Conservation (phyloP, 2,797 vertebrate genomes). For the Molossus alvarezi region DNA sequence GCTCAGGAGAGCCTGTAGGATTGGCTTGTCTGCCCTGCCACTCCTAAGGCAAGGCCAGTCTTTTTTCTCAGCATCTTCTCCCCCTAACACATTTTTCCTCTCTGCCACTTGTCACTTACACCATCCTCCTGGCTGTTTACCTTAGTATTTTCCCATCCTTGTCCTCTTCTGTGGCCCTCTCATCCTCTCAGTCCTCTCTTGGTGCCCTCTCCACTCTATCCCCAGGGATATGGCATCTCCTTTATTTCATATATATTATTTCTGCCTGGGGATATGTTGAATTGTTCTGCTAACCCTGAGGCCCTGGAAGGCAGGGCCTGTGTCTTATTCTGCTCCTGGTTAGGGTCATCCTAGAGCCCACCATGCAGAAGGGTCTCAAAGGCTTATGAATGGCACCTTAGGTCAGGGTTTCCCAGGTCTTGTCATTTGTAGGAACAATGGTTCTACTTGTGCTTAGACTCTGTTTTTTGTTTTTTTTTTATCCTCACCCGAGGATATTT, state of each 20-base stretch:
- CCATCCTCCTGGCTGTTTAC: not conserved
- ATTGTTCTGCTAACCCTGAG: not conserved
- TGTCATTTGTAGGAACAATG: not conserved
- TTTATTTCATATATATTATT: not conserved
- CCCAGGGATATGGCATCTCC: not conserved
- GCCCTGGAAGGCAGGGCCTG: not conserved
- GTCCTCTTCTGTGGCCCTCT: not conserved
- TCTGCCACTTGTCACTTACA: not conserved
- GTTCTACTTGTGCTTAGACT: not conserved
- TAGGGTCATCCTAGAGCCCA: not conserved
- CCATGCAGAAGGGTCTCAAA: constrained; percentile 22
- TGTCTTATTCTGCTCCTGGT: constrained; percentile 41
- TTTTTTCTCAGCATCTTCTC: not conserved
- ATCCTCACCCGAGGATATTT: too few relatives aligned
- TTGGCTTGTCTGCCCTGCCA: not conserved
- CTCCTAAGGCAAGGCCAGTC: not conserved
- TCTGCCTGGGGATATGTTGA: not conserved
- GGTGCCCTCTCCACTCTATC: not conserved
- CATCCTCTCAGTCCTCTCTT: not conserved
- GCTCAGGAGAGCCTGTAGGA: not conserved
- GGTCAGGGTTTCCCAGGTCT: constrained; percentile 25
- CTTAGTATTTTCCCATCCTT: not conserved
- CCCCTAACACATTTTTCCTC: not conserved
- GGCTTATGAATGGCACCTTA: constrained; percentile 30
- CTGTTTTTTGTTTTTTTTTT: too few relatives aligned